These are phyloP conservation scores for Echinarachnius parma DNA, from an alignment of 53 echinoderm and acorn worm species.

Conservation along the genomic window DNA sequence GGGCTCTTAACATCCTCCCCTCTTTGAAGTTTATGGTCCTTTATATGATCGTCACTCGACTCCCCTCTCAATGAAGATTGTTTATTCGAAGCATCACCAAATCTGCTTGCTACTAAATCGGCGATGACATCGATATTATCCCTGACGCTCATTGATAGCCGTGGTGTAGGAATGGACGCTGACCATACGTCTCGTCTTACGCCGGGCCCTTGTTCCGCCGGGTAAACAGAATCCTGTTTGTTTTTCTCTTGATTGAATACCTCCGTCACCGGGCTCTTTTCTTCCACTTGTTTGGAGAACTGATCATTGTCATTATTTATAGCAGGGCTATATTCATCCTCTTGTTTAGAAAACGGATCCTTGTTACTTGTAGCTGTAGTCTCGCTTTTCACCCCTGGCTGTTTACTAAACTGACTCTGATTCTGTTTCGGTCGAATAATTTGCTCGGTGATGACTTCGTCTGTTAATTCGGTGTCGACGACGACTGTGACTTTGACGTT, in stretches of 20 bases:
- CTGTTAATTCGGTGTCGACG: constrained; percentile 6
- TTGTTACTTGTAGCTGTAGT: no score
- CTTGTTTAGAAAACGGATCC: no score
- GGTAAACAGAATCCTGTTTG: constrained; percentile 38
- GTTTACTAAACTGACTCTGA: constrained; percentile 23
- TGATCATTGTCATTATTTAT: not conserved
- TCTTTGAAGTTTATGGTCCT: constrained; percentile 2
- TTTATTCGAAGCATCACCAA: constrained; percentile 27
- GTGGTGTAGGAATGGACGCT: constrained; percentile 37
- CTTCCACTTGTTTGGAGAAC: not conserved
- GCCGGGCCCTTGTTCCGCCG: constrained; percentile 14
- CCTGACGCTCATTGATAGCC: constrained; percentile 28
- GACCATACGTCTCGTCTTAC: constrained; percentile 17
- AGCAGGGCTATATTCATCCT: no score
- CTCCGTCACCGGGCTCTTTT: constrained; percentile 18
- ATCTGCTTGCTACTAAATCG: constrained; percentile 31
- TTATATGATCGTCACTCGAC: constrained; percentile 14
- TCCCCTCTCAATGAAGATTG: constrained; percentile 16
- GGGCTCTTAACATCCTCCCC: constrained; percentile 3
- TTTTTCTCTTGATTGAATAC: constrained; percentile 36
- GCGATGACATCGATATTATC: constrained; percentile 45
- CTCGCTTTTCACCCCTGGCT: no score
- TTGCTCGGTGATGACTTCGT: constrained; percentile 15
- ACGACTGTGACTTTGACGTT: constrained; percentile 1
- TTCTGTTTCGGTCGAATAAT: constrained; percentile 32